These are phyloP conservation scores for Mobula hypostoma DNA, from an alignment of 2,113 vertebrate species.

Conservation along the genomic window DNA sequence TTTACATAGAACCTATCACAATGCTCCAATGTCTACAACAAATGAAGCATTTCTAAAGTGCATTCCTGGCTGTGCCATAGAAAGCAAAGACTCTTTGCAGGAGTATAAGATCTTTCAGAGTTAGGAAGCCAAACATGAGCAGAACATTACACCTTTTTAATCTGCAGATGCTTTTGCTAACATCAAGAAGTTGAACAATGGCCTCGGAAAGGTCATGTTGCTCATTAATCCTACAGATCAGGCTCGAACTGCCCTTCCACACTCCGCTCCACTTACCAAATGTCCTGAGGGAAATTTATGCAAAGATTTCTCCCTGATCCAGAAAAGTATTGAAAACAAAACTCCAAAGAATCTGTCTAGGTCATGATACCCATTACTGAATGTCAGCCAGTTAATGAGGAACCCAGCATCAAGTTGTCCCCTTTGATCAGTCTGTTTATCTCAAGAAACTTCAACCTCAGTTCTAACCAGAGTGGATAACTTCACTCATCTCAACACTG, in stretches of 20 bases:
- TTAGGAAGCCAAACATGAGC: background rate
- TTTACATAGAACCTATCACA: no score
- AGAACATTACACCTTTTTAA: background rate
- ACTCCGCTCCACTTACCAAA: background rate
- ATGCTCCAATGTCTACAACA: no score
- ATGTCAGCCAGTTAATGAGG: background rate
- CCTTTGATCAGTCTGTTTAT: background rate
- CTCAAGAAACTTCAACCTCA: background rate
- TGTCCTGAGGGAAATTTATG: background rate
- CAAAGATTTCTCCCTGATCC: background rate
- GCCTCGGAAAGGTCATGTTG: no score
- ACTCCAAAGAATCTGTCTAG: background rate
- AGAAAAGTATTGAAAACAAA: background rate
- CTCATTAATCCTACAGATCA: background rate
- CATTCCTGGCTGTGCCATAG: no score
- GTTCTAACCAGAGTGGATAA: background rate
- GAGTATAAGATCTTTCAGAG: background rate
- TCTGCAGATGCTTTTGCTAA: no score
- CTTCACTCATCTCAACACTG: no score
- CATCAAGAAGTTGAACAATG: no score
- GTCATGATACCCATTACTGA: background rate
- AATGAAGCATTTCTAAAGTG: no score
- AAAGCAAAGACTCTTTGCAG: background rate
- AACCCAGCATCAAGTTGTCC: background rate
- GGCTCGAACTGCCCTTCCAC: no score